Percentiles rank a stretch among this genome's conserved stretches.
Conservation (phyloP, 1,140 invertebrate genomes). For the Platyura marginata region DNA sequence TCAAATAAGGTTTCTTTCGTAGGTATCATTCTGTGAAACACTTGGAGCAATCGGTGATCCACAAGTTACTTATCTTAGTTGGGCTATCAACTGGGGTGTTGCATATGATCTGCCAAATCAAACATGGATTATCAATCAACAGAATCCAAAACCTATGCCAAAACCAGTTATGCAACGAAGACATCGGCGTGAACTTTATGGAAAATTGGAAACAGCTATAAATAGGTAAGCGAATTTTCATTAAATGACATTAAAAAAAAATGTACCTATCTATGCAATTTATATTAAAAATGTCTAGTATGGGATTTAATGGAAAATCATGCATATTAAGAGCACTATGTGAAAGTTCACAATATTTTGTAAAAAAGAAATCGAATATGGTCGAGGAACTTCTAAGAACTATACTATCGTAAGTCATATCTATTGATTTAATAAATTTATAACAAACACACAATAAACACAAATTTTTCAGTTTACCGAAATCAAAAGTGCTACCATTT, state of each 20-base stretch:
- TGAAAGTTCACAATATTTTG: slow-evolving; percentile 43
- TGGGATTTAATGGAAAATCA: slow-evolving; percentile 43
- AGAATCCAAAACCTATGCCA: slow-evolving; percentile 10
- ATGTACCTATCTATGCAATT: neutral
- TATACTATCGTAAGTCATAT: slow-evolving; percentile 18
- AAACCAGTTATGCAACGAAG: slow-evolving; percentile 28
- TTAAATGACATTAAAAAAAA: neutral
- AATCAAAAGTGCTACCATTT: slow-evolving; percentile 34
- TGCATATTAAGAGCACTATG: slow-evolving; percentile 48
- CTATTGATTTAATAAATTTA: neutral
- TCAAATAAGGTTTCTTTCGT: slow-evolving; percentile 4
- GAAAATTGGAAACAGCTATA: slow-evolving; percentile 45
- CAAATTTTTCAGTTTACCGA: slow-evolving; percentile 37
- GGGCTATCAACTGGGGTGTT: slow-evolving; percentile 45
- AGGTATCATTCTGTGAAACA: slow-evolving; percentile 21
- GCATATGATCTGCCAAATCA: slow-evolving; percentile 54
- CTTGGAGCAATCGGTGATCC: slow-evolving; percentile 23
- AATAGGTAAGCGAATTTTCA: slow-evolving; percentile 49
- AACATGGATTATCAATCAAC: slow-evolving; percentile 34
- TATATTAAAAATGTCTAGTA: slow-evolving; percentile 27
- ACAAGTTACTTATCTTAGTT: slow-evolving; percentile 15
- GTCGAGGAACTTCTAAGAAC: slow-evolving; percentile 51
- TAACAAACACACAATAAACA: neutral
- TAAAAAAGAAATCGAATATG: slow-evolving; percentile 38
- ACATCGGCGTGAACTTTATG: slow-evolving; percentile 38